These are phyloP conservation scores for Poecilia picta DNA, from an alignment of 2,797 vertebrate species.

Conservation along the genomic window DNA sequence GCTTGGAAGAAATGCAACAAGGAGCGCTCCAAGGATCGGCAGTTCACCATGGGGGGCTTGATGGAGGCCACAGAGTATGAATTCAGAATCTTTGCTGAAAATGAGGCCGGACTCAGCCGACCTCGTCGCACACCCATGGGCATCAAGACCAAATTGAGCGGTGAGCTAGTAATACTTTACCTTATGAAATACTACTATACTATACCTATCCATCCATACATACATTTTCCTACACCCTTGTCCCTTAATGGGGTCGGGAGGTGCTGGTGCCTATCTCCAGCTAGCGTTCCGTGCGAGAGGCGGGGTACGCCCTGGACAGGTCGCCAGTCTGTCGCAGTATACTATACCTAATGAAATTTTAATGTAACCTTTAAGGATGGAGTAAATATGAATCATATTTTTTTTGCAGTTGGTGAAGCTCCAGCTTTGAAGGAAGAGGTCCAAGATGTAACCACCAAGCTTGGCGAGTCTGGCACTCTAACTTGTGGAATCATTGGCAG, in stretches of 20 bases:
- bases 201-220: no score
- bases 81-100: constrained; percentile 95
- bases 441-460: constrained; percentile 90
- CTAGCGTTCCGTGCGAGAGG: no score
- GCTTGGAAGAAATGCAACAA: constrained; percentile 98
- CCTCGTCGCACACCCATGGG: constrained; percentile 95
- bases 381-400: constrained; percentile 13
- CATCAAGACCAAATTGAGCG: constrained; percentile 97
- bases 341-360: background rate
- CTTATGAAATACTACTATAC: no score
- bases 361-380: background rate
- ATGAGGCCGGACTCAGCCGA: constrained; percentile 93
- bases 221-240: no score
- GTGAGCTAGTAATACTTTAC: constrained; percentile 75
- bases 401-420: constrained; percentile 90
- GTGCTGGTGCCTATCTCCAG: no score
- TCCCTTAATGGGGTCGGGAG: no score
- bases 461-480: constrained; percentile 91
- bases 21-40: constrained; percentile 93
- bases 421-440: constrained; percentile 91
- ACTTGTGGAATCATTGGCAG: constrained; percentile 94
- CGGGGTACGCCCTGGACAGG: no score
- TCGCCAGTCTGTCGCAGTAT: no score
- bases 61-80: constrained; percentile 98
- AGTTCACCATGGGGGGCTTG: constrained; percentile 95